These are phyloP conservation scores for Xylocampa areola DNA, from an alignment of 2,888 invertebrate genomes.

Conservation along the genomic window DNA sequence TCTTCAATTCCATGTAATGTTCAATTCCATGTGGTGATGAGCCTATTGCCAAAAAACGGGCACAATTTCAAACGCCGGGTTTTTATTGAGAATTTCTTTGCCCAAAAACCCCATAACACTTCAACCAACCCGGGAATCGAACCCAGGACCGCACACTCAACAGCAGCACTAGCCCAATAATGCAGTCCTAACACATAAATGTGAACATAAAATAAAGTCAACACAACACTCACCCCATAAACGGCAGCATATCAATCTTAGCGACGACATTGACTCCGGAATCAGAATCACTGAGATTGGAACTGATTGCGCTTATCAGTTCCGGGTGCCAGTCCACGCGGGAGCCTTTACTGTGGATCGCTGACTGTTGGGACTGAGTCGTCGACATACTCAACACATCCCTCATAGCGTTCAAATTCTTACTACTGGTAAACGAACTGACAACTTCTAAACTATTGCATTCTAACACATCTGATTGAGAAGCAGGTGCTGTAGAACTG, in stretches of 20 bases:
- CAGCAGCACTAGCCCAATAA: too few species aligned
- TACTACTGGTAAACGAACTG: constrained; percentile 70
- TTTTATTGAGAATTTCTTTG: too few species aligned
- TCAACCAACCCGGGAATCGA: too few species aligned
- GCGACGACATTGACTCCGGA: constrained; percentile 72
- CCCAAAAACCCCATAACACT: too few species aligned
- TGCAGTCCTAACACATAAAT: too few species aligned
- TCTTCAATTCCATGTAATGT: too few species aligned
- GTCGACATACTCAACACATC: constrained; percentile 11
- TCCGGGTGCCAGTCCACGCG: constrained; percentile 63
- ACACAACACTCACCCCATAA: constrained; percentile 85
- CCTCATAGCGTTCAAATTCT: constrained; percentile 53
- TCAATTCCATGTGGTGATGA: too few species aligned
- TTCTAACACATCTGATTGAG: background rate
- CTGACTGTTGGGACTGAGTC: background rate
- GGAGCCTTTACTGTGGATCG: constrained; percentile 2
- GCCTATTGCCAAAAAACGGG: too few species aligned
- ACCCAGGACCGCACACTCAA: too few species aligned
- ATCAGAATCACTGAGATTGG: constrained; percentile 59
- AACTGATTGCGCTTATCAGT: constrained; percentile 46
- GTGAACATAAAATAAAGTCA: too few species aligned
- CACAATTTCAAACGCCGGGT: too few species aligned
- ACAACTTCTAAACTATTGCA: constrained; percentile 27
- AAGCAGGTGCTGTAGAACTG: constrained; percentile 8
- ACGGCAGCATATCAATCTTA: constrained; percentile 78